Evolutionary conservation across 2,888 invertebrate species (phyloP), one percentile per base, ranked within the genome.

Genomic region (Tiliacea citrago): DNA sequence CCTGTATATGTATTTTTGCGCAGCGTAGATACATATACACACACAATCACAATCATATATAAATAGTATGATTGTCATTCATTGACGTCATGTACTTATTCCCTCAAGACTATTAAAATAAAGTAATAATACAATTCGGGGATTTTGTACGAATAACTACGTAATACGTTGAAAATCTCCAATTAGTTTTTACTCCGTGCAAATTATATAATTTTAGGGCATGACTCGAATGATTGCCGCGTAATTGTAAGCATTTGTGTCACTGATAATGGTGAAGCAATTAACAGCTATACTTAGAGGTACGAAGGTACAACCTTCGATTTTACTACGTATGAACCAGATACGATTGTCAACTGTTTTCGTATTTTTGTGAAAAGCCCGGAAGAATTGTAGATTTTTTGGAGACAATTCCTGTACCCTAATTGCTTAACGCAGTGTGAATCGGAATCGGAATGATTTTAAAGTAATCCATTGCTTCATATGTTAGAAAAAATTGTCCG

Each of bases 221-320:
- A 68, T 13, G 29, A 51, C 18, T 69, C n/a, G 2, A 60, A 68
- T 58, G 55, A 83, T 66, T 61, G 47, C 24, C 10, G n/a, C 16
- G 29, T 84, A 73, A 73, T 68, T 80, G 51, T 55, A 9, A 62
- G 29, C 60, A 84, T 81, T 74, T 76, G 76, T 86, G 84, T 69
- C 80, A 77, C 51, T 67, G 71, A 62, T 83, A 80, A 83, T 73
- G 24, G 24, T 29, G 58, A 45, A 53, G 70, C 45, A 84, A 80
- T 80, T 69, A 69, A 58, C 35, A 67, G 13, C 35, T 68, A 21
- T 42, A 70, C n/a, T 45, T 65, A 45, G 61, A 77, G 61, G 24
- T 63, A 70, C n/a, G 13, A 21, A 53, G 58, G 21, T 16, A 29
- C 47, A 57, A 68, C 81, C 71, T 75, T 75, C 42, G 4, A 62